These are phyloP conservation scores for Polylopha cassiicola DNA, from an alignment of 2,888 invertebrate species.

Conservation along the genomic window DNA sequence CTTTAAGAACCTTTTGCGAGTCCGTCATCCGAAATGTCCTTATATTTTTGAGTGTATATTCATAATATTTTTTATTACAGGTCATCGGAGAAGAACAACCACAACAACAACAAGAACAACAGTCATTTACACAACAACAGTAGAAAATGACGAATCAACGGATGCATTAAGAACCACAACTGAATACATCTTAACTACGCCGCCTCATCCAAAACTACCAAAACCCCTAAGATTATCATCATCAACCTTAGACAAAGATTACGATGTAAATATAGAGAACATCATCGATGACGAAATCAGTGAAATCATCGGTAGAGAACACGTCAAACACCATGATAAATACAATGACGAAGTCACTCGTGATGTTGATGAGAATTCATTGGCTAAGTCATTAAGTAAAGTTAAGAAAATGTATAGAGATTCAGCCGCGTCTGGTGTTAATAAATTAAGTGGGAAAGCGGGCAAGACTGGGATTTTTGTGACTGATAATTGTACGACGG, in stretches of 20 bases:
- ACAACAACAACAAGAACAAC: constrained; percentile 55
- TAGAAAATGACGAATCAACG: constrained; percentile 44
- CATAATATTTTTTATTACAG: constrained; percentile 35
- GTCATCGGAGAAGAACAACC: constrained; percentile 70
- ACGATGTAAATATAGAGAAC: constrained; percentile 56
- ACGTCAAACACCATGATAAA: constrained; percentile 46
- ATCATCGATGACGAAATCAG: constrained; percentile 49
- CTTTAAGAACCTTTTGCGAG: too few species aligned
- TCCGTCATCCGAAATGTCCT: too few species aligned
- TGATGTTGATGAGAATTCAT: constrained; percentile 51
- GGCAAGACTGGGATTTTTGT: constrained; percentile 71
- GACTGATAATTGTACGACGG: constrained; percentile 79
- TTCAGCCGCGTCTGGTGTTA: constrained; percentile 54
- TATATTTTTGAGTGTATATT: neutral
- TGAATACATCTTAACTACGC: constrained; percentile 38
- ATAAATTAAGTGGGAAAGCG: constrained; percentile 63
- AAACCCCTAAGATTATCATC: constrained; percentile 58
- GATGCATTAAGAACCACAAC: constrained; percentile 45
- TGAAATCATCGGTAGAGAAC: constrained; percentile 43
- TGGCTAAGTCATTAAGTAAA: constrained; percentile 58
- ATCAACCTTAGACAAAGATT: constrained; percentile 49
- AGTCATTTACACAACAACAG: constrained; percentile 42
- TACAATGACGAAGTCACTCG: constrained; percentile 50
- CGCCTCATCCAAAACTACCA: constrained; percentile 57
- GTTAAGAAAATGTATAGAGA: constrained; percentile 75